Base-by-base conservation (phyloP, 1,140 invertebrate genomes). In the Nomia melanderi region DNA sequence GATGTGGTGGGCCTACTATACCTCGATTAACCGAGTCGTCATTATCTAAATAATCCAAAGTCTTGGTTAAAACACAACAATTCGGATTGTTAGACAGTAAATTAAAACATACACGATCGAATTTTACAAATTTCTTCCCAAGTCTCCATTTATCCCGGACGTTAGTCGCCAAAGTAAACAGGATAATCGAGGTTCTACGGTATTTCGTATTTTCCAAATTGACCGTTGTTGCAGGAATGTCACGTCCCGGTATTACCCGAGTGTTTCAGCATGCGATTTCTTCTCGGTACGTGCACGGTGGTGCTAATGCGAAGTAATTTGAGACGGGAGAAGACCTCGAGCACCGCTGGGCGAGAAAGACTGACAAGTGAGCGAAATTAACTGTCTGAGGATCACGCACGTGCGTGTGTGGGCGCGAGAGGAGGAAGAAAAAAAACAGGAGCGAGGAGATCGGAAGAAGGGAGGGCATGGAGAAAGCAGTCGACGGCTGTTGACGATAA, bases 401-500 rank as follows among this genome's bases (percentile, higher is more conserved):
- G 56, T 63, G 73, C 62, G 66, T 73, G 53, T 29, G 44, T 39
- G 65, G 63, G 69, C 29, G 36, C 20, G 39, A 73, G 56, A 47
- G 66, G 67, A 67, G 14, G n/a, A 7, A 50, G n/a, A 7, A 5
- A n/a, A n/a, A 44, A 14, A 44, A 4, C 4, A 17, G 14, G 4
- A 1, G 36, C 9, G 54, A 36, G 59, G 27, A 41, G 29, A 72
- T 44, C 33, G 50, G 57, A n/a, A 54, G 57, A 63, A n/a, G n/a
- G 54, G 65, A 50, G 53, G 36, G 14, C 65, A 53, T 54, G 64
- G 80, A 53, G 73, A 74, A 82, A 74, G 70, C 60, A 87, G 72
- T 64, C 67, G 78, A 78, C 83, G 82, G 77, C 65, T 72, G 78
- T 72, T 80, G 79, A 84, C 83, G 73, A 81, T 87, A 87, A 87